Conservation (phyloP, 2,113 vertebrate species). For the Balaeniceps rex region DNA sequence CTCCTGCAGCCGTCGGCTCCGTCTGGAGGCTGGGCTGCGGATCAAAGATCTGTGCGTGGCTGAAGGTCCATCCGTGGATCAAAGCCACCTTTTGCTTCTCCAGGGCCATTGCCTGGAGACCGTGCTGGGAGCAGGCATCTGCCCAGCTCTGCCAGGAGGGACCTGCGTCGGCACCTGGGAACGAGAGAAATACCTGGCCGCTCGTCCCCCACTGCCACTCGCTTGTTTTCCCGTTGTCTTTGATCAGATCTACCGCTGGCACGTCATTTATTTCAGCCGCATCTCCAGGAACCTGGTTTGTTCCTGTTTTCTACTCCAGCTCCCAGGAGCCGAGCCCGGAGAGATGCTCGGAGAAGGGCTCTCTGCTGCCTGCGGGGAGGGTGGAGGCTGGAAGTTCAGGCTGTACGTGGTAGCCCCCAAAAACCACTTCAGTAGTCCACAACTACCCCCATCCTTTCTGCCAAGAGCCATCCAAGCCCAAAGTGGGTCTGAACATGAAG, state of each 20-base stretch:
- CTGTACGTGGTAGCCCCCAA: neutral
- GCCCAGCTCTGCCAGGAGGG: neutral
- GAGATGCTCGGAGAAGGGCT: neutral
- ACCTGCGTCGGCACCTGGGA: neutral
- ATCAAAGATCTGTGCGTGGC: neutral
- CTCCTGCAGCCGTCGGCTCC: neutral
- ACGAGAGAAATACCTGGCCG: neutral
- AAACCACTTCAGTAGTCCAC: neutral
- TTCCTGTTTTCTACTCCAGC: neutral
- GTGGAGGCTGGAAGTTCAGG: neutral
- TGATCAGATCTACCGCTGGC: neutral
- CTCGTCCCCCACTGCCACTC: neutral
- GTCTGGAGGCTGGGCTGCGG: neutral
- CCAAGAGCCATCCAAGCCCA: neutral
- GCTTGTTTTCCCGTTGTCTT: fast-evolving
- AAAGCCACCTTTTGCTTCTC: neutral
- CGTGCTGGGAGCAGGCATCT: neutral
- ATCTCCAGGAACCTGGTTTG: neutral
- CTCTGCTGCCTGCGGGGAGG: neutral
- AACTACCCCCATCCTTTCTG: neutral
- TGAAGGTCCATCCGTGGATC: neutral
- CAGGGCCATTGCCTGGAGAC: neutral
- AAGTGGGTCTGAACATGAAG: fast-evolving
- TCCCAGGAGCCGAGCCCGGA: neutral
- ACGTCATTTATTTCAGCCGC: neutral